Evolutionary conservation across 2,797 vertebrate species (phyloP), one percentile per base, ranked within the genome.

Genomic region (Rhinoraja longicauda): DNA sequence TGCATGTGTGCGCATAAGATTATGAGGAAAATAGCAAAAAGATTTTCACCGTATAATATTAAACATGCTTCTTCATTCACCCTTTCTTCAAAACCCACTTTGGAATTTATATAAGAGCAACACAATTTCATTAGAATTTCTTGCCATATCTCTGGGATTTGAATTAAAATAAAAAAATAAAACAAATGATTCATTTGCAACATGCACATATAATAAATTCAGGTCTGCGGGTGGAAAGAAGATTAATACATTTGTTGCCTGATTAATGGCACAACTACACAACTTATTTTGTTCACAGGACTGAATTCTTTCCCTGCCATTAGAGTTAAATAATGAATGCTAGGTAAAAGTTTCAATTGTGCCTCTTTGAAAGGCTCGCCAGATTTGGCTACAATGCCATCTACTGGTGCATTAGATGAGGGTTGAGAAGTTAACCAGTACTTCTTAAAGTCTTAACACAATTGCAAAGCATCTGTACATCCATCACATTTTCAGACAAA

Each of bases 351-450:
- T 73, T 91, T 91, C 19, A 75, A 17, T 53, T 15, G 70, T 75
- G 72, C 36, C 45, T 53, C 70, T 73, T 75, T 39, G 0, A 29
- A n/a, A 24, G 45, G 13, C n/a, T 90, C 70, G 53, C 90, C 10
- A 94, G 94, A 95, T 93, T 96, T 95, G 96, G 95, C 95, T 96
- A 95, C 93, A 96, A 96, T 95, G 96, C 97, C 97, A 97, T 95
- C 97, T 97, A 95, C 96, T 96, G 97, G 96, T 94, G 93, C 64
- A 1, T 29, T 53, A 53, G 29, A 92, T 70, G 72, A 45, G 45
- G 45, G 45, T 45, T 45, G 45, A 45, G 45, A 45, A 45, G 45
- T 45, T 45, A 45, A n/a, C n/a, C n/a, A n/a, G n/a, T n/a, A n/a
- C n/a, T n/a, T n/a, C n/a, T n/a, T 45, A 45, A 45, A 45, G 45